phyloP scores from a whole-genome alignment of 2,888 invertebrate genomes.

The Drosophila percnosoma region DNA sequence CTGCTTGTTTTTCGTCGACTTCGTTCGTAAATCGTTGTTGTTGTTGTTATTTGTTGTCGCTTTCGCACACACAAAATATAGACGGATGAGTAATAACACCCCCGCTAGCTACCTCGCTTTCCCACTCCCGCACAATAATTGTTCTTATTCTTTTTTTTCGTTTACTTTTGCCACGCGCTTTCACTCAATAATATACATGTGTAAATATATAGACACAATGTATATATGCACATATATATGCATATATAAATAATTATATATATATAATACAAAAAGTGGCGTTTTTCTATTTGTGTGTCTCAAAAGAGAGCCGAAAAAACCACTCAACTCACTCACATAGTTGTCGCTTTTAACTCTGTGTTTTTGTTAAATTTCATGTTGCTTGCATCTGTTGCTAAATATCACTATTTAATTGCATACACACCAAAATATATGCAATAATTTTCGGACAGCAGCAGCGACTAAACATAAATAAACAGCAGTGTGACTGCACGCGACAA shows the following conservation, averaged over 20 bases:
- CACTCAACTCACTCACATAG: conserved; percentile 17
- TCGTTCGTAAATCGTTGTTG: conserved; percentile 41
- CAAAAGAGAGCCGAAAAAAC: conserved; percentile 28
- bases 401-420: conserved; percentile 31
- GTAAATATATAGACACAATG: conserved; percentile 23
- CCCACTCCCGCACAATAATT: not conserved
- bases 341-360: conserved; percentile 3
- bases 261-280: conserved; percentile 34
- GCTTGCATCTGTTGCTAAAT: conserved; percentile 13
- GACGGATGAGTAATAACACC: conserved; percentile 67
- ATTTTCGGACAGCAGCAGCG: conserved; percentile 48
- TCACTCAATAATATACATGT: conserved; percentile 46
- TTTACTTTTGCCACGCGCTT: conserved; percentile 62
- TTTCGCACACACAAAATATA: conserved; percentile 62
- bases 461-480: conserved; percentile 67
- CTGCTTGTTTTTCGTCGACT: conserved; percentile 40
- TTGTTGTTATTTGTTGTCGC: conserved; percentile 34
- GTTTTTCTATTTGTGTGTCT: conserved; percentile 63
- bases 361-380: not conserved
- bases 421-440: conserved; percentile 43
- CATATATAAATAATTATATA: conserved; percentile 11
- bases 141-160: conserved; percentile 14
- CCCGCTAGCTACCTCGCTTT: conserved; percentile 13
- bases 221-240: conserved; percentile 9
- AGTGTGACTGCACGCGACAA: conserved; percentile 39